Conservation (phyloP, 1,140 invertebrate genomes). For the Phymorhynchus buccinoides region DNA sequence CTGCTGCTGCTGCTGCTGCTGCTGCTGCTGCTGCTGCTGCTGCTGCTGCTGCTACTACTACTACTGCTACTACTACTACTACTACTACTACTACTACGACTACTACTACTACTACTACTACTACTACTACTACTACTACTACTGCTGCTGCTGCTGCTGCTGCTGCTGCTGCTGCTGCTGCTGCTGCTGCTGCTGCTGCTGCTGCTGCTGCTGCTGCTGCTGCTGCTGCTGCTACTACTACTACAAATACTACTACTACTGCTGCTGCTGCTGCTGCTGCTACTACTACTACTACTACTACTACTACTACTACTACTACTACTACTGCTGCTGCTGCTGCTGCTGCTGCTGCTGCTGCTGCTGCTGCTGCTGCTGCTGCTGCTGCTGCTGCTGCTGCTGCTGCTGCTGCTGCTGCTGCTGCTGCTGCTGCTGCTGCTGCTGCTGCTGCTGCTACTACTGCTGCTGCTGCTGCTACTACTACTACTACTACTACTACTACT, state of each 20-base stretch:
- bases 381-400: not conserved
- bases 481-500: constrained; percentile 16
- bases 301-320: constrained; percentile 13
- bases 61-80: constrained; percentile 25
- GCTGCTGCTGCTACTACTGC: not conserved
- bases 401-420: not conserved
- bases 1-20: not conserved
- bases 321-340: not conserved
- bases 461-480: constrained; percentile 2
- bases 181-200: too few species aligned
- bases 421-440: not conserved
- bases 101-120: too few species aligned
- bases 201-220: not conserved
- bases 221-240: not conserved
- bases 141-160: not conserved
- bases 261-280: too few species aligned
- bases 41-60: constrained; percentile 11
- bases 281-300: constrained; percentile 17
- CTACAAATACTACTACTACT: too few species aligned
- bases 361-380: constrained; percentile 27
- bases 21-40: not conserved
- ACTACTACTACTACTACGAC: too few species aligned
- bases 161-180: too few species aligned
- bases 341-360: constrained; percentile 2
- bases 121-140: constrained; percentile 19